Evolutionary conservation across 2,888 invertebrate species (phyloP).

Genomic region (Lysandra coridon): DNA sequence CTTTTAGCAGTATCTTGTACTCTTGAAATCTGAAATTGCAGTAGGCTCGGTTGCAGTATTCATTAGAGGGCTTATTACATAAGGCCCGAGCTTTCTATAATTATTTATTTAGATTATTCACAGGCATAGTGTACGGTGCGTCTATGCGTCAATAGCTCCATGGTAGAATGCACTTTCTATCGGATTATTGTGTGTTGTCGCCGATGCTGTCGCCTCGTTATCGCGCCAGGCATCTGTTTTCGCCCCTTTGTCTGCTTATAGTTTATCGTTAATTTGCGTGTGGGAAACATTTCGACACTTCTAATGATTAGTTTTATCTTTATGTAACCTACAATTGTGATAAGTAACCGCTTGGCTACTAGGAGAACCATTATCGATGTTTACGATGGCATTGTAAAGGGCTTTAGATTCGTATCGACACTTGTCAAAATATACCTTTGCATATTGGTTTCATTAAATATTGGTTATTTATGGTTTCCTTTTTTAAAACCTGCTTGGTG

Average conservation of each 20-base stretch:
- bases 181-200: conserved; percentile 55
- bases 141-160: conserved; percentile 41
- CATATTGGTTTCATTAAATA: background rate
- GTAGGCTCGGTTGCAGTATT: background rate
- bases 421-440: conserved; percentile 14
- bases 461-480: background rate
- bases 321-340: conserved; percentile 27
- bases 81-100: conserved; percentile 26
- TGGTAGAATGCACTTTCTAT: conserved; percentile 55
- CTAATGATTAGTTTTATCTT: conserved; percentile 41
- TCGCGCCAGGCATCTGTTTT: conserved; percentile 56
- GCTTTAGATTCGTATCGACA: conserved; percentile 13
- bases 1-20: no score
- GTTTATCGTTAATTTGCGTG: conserved; percentile 57
- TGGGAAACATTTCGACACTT: conserved; percentile 46
- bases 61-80: background rate
- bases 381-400: conserved; percentile 17
- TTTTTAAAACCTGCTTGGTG: background rate
- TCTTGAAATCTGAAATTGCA: background rate
- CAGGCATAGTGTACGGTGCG: conserved; percentile 31
- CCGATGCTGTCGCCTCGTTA: conserved; percentile 56
- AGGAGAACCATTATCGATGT: conserved; percentile 22
- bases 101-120: conserved; percentile 31
- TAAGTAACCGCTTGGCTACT: conserved; percentile 17
- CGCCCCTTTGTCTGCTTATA: conserved; percentile 55